These are phyloP conservation scores for Phoenicopterus ruber DNA, from an alignment of 2,113 vertebrate species.

Conservation along the genomic window DNA sequence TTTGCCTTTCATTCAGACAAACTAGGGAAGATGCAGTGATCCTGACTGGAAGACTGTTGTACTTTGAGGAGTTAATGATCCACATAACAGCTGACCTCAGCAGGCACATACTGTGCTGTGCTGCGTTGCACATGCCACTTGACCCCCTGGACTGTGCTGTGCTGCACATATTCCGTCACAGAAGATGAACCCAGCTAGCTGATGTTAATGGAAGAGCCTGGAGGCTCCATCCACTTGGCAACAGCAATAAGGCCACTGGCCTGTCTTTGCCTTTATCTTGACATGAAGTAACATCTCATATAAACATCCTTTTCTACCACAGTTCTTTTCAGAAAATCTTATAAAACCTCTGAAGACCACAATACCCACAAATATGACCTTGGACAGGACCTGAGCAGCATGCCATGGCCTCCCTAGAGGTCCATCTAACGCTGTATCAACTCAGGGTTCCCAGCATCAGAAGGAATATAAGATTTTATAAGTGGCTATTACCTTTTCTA, in stretches of 20 bases:
- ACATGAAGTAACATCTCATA: background rate
- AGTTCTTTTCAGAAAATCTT: too few relatives aligned
- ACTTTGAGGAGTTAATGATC: background rate
- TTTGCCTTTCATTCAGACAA: background rate
- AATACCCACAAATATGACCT: background rate
- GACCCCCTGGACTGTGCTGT: too few relatives aligned
- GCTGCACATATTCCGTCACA: background rate
- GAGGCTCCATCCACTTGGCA: background rate
- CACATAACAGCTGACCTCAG: background rate
- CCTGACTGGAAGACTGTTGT: background rate
- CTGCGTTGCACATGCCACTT: background rate
- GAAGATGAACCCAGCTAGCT: background rate
- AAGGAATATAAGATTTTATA: background rate
- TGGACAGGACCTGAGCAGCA: background rate
- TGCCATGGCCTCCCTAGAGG: background rate
- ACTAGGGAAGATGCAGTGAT: background rate
- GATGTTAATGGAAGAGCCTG: background rate
- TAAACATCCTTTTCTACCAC: background rate
- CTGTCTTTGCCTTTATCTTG: background rate
- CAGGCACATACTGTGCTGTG: background rate
- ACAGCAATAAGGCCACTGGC: background rate
- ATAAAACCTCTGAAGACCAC: background rate
- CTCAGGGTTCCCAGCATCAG: background rate
- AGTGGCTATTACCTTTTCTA: background rate
- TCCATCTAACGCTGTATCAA: background rate